Conservation (phyloP, 1,140 invertebrate genomes). For the Drusus annulatus region DNA sequence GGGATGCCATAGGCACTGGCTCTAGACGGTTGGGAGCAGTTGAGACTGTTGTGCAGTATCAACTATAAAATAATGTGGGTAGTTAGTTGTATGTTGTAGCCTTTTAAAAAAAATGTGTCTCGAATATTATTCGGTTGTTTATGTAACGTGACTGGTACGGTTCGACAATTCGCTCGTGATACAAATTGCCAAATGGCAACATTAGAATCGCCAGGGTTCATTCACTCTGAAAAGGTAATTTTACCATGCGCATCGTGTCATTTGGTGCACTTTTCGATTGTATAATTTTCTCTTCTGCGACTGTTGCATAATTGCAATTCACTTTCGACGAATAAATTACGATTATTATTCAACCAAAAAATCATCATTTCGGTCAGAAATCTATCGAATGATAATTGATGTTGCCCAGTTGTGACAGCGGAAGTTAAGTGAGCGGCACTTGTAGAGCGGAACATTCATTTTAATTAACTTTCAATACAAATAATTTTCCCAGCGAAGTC, state of each 20-base stretch:
- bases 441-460: constrained; percentile 31
- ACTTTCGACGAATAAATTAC: constrained; percentile 20
- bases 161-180: too few relatives aligned
- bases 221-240: constrained; percentile 16
- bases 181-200: too few relatives aligned
- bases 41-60: too few relatives aligned
- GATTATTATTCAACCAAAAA: constrained; percentile 27
- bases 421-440: constrained; percentile 13
- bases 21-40: too few relatives aligned
- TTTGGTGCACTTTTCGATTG: neutral
- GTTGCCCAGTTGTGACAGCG: constrained; percentile 31
- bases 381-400: constrained; percentile 25
- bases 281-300: constrained; percentile 7
- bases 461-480: constrained; percentile 38
- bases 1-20: too few relatives aligned
- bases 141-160: too few relatives aligned
- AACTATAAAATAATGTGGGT: too few relatives aligned
- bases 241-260: constrained; percentile 25
- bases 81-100: too few relatives aligned
- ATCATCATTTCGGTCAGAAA: constrained; percentile 14
- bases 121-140: neutral
- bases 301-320: constrained; percentile 30
- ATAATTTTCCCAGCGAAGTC: constrained; percentile 12
- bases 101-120: neutral
- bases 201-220: constrained; percentile 13